Evolutionary conservation across 2,888 invertebrate species (phyloP), one percentile per base, ranked within the genome.

Genomic region (Morpho achilles): DNA sequence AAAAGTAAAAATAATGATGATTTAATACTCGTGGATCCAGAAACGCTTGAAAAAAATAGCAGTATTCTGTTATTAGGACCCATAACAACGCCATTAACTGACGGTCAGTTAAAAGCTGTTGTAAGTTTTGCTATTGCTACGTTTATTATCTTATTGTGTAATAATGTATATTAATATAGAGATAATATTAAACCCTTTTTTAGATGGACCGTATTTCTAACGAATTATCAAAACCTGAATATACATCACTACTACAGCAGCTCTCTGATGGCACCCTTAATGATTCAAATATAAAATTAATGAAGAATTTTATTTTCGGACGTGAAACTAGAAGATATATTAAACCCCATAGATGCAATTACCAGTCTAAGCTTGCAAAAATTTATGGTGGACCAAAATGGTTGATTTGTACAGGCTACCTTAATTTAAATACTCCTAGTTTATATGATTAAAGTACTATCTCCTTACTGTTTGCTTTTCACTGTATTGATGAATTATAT

Each of bases 271-370:
- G 87, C 5, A 68, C 70, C 22, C 61, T 85, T 3, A 76, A 68
- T 53, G 69, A 75, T 50, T 73, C 69, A 48, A 82, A 84, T 59
- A 64, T 75, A 61, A 77, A 65, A 53, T 58, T 87, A 47, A 68
- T 80, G 56, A 86, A 83, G 61, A 84, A 81, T 59, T 70, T 88
- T 44, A 65, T 89, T 8, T 75, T 74, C 23, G 84, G 87, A 8
- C 76, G 81, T 0, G 76, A 82, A 65, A 82, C 88, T 42, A 74
- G 89, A 67, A 77, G 89, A 73, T 90, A 86, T 62, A 87, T 89
- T 9, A 89, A 88, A 70, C 86, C 89, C 32, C 88, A 90, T 59
- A 73, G 89, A 69, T 90, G 89, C 61, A 90, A 89, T 63, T 80
- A 88, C 61, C 87, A 86, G 66, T 85, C 89, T 7, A 77, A 76